Evolutionary conservation across 2,797 vertebrate genomes (phyloP).

Genomic region (Xiphophorus birchmanni): DNA sequence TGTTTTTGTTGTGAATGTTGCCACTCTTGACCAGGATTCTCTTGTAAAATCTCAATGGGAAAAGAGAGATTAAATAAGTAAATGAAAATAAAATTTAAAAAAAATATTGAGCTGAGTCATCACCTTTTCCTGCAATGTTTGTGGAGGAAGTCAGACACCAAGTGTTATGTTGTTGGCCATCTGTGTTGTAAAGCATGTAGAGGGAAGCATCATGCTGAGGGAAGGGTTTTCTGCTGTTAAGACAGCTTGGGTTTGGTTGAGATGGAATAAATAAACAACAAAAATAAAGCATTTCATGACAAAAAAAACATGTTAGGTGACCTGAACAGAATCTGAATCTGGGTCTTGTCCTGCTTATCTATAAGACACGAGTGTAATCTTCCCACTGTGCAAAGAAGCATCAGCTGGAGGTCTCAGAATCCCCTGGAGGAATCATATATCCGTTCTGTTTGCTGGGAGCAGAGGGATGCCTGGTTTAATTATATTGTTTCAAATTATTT

Average conservation of each 20-base stretch:
- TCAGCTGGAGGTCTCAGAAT: background rate
- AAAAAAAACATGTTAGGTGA: background rate
- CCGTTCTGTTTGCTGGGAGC: background rate
- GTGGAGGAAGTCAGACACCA: background rate
- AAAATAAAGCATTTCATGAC: background rate
- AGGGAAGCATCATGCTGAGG: constrained; percentile 1
- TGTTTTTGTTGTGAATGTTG: too few species aligned
- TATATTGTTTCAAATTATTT: background rate
- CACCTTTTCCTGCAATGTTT: background rate
- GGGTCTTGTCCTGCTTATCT: background rate
- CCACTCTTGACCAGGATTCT: too few species aligned
- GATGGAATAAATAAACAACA: background rate
- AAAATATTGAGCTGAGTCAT: background rate
- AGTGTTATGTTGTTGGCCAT: background rate
- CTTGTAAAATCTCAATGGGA: too few species aligned
- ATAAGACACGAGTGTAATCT: background rate
- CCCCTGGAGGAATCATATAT: background rate
- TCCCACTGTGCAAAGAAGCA: background rate
- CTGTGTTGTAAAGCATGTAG: background rate
- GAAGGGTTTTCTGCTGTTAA: background rate
- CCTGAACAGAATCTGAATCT: background rate
- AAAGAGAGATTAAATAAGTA: too few species aligned
- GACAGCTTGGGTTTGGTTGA: background rate
- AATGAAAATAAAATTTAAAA: too few species aligned
- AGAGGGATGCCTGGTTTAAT: background rate